Percentiles rank a stretch among this genome's conserved stretches.
phyloP scores from a whole-genome alignment of 1,140 invertebrate genomes.

The Micrasema minimum region DNA sequence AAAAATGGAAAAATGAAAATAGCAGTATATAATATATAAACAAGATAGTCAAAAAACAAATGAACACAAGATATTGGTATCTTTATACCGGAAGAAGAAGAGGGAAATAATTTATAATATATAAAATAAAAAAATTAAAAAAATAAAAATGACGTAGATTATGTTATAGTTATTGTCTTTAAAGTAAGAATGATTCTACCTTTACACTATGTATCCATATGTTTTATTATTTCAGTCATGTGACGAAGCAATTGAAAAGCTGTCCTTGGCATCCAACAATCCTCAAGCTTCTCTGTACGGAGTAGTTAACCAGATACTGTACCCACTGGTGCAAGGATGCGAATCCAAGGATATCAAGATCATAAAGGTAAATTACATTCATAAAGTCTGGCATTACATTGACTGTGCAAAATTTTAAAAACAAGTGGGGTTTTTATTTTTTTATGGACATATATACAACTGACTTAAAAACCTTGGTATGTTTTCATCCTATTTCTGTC shows the following conservation, averaged over 20 bases:
- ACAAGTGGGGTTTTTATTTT: background rate
- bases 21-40: too few species aligned
- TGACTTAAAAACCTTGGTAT: background rate
- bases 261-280: conserved; percentile 82
- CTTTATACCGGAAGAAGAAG: too few species aligned
- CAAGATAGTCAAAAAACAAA: too few species aligned
- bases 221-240: conserved; percentile 77
- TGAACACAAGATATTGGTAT: too few species aligned
- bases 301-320: conserved; percentile 92
- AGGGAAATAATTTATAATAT: too few species aligned
- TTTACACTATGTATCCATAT: too few species aligned
- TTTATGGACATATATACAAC: too few species aligned
- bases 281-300: conserved; percentile 84
- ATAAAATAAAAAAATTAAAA: too few species aligned
- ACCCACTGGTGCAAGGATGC: conserved; percentile 97
- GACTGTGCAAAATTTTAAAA: background rate
- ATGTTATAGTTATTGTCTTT: too few species aligned
- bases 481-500: conserved; percentile 77
- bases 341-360: conserved; percentile 98
- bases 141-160: too few species aligned
- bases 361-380: conserved; percentile 81
- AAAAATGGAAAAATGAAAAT: too few species aligned
- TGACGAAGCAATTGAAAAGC: conserved; percentile 92
- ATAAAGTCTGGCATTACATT: conserved; percentile 1
- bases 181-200: too few species aligned